Evolutionary conservation across 2,113 vertebrate genomes (phyloP), one percentile per base, ranked within the genome.

Genomic region (Syngnathus floridae): DNA sequence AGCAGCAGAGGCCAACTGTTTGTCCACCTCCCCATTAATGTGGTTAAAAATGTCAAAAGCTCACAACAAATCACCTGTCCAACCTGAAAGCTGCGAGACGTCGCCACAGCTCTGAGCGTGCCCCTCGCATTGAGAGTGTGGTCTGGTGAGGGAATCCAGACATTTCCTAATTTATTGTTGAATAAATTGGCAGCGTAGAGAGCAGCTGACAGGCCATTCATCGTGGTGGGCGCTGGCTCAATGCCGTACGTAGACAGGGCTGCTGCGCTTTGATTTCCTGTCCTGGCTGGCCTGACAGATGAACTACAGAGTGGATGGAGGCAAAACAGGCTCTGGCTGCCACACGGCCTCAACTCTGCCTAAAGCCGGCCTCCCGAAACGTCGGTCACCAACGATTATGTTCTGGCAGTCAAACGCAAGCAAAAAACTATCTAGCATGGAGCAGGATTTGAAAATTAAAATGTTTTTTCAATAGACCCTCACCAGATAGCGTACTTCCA

Each of bases 241-340:
- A 65, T 85, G 82, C 76, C 43, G 52, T 82, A 75, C 69, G 41
- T 45, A 79, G 79, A 85, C 82, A 82, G 77, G 74, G 83, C 82
- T 69, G 85, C 82, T 80, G 79, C 56, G 67, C 88, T 90, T 91
- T 91, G 90, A 91, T 90, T 90, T 90, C 84, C 88, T 90, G 89
- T 91, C 89, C 67, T 19, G 71, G 67, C 72, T 37, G 41, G 77
- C 66, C 75, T 88, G 90, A 91, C 81, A 74, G 84, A 91, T 91
- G 84, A 69, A 77, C 76, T 74, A 82, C 67, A 67, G 84, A 82
- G 83, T 81, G 78, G 76, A 80, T 60, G 70, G 81, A 83, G 83
- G 85, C 66, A 64, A 66, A 48, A 26, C 79, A 73, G 74, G 74
- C 67, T 82, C 85, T 81, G 81, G 78, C 84, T 62, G 79, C 80